Percentiles rank a stretch among this genome's conserved stretches.
Conservation (phyloP, 2,797 vertebrate species). For the Chaenodraco wilsoni region DNA sequence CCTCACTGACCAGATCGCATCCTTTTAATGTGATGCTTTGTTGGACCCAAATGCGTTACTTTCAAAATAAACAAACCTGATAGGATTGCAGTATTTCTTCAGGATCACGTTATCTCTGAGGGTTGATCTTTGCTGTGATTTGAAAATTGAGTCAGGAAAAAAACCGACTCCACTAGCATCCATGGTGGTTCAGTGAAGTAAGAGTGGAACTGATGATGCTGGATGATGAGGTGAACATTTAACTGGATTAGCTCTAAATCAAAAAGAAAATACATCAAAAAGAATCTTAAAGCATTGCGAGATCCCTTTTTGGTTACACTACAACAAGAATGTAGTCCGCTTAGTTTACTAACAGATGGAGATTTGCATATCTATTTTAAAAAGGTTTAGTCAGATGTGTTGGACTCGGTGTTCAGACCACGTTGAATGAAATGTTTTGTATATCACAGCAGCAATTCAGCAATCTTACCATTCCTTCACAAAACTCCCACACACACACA, state of each 20-base stretch:
- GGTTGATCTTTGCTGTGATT: not conserved
- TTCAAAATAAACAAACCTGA: conserved; percentile 17
- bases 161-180: not conserved
- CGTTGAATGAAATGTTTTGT: conserved; percentile 55
- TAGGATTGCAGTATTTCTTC: conserved; percentile 4
- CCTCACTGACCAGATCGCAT: conserved; percentile 51
- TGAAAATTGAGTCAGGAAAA: not conserved
- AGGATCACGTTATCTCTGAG: not conserved
- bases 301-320: conserved; percentile 4
- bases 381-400: conserved; percentile 38
- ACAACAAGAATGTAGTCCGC: conserved; percentile 14
- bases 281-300: conserved; percentile 25
- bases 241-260: conserved; percentile 31
- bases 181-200: conserved; percentile 13
- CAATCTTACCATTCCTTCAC: conserved; percentile 56
- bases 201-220: conserved; percentile 34
- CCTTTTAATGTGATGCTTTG: conserved; percentile 53
- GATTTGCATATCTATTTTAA: conserved; percentile 47
- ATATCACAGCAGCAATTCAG: conserved; percentile 59
- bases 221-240: conserved; percentile 24
- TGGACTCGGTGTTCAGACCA: conserved; percentile 46
- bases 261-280: conserved; percentile 28
- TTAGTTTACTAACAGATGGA: conserved; percentile 27
- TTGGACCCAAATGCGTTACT: conserved; percentile 12
- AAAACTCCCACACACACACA: conserved; percentile 53